A percentile compares a stretch with the other conserved stretches of the same genome.
Evolutionary conservation across 2,888 invertebrate species (phyloP).

Genomic region (Spilarctia lutea): DNA sequence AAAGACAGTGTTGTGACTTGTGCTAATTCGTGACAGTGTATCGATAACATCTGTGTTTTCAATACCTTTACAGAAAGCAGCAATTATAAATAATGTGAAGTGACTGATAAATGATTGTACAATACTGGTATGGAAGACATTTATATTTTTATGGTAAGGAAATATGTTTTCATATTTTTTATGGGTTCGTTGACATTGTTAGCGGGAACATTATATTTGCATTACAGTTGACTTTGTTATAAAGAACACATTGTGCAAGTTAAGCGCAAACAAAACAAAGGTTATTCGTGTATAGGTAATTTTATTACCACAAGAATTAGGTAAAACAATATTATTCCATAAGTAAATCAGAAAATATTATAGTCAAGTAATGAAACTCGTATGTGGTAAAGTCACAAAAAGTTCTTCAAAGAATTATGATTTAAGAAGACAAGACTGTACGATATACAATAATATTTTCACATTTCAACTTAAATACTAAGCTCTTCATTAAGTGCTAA

Average conservation of each 20-base stretch:
- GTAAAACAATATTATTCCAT: neutral
- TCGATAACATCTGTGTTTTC: conserved; percentile 57
- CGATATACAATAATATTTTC: neutral
- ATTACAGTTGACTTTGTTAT: conserved; percentile 21
- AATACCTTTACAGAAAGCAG: conserved; percentile 43
- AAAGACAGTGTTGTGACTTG: conserved; percentile 67
- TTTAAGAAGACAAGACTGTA: neutral
- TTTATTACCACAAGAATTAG: neutral
- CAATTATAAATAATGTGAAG: conserved; percentile 63
- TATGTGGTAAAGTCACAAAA: neutral
- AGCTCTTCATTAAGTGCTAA: neutral
- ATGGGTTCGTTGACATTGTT: conserved; percentile 55
- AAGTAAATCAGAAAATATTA: neutral
- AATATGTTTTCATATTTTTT: conserved; percentile 58
- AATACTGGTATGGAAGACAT: conserved; percentile 63
- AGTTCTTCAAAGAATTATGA: neutral
- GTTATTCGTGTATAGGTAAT: neutral
- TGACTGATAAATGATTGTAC: conserved; percentile 75
- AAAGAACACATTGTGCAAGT: conserved; percentile 16
- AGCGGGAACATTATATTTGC: conserved; percentile 30
- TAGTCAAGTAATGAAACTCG: neutral
- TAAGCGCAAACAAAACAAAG: conserved; percentile 5
- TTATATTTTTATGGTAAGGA: conserved; percentile 77
- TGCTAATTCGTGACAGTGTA: conserved; percentile 62
- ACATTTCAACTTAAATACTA: neutral